Evolutionary conservation across 2,888 invertebrate species (phyloP).

Genomic region (Amphiduros pacificus): DNA sequence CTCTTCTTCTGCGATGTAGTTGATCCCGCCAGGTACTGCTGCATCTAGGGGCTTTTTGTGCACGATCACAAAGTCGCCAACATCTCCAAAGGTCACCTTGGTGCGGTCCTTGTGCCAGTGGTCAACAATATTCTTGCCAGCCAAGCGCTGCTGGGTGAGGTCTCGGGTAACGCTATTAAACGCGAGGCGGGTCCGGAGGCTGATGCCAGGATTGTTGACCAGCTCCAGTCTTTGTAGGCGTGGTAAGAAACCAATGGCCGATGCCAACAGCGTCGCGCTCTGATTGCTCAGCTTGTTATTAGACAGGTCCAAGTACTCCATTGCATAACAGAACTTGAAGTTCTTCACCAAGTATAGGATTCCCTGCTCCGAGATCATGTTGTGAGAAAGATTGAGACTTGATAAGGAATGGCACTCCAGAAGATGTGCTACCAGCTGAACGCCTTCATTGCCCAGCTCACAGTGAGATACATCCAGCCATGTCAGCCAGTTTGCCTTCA

Average conservation of each 20-base stretch:
- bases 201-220: too few species aligned
- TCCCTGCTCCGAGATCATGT: slow-evolving; percentile 26
- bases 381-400: slow-evolving; percentile 25
- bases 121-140: too few species aligned
- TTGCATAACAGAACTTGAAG: slow-evolving; percentile 25
- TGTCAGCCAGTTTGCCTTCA: slow-evolving; percentile 30
- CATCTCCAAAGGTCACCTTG: too few species aligned
- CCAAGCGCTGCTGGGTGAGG: too few species aligned
- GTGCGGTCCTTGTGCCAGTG: too few species aligned
- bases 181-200: too few species aligned
- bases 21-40: too few species aligned
- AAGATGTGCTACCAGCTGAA: slow-evolving; percentile 22
- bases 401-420: slow-evolving; percentile 28
- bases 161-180: too few species aligned
- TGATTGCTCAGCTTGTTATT: slow-evolving; percentile 27
- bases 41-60: too few species aligned
- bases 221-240: slow-evolving; percentile 28
- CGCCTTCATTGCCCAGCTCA: slow-evolving; percentile 21
- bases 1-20: too few species aligned
- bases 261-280: slow-evolving; percentile 14
- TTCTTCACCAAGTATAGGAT: slow-evolving; percentile 13
- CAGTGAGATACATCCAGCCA: slow-evolving; percentile 29
- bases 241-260: slow-evolving; percentile 17
- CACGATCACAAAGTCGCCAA: too few species aligned
- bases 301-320: slow-evolving; percentile 29